phyloP scores from a whole-genome alignment of 2,888 invertebrate species.

The Chaetoderma sp. region DNA sequence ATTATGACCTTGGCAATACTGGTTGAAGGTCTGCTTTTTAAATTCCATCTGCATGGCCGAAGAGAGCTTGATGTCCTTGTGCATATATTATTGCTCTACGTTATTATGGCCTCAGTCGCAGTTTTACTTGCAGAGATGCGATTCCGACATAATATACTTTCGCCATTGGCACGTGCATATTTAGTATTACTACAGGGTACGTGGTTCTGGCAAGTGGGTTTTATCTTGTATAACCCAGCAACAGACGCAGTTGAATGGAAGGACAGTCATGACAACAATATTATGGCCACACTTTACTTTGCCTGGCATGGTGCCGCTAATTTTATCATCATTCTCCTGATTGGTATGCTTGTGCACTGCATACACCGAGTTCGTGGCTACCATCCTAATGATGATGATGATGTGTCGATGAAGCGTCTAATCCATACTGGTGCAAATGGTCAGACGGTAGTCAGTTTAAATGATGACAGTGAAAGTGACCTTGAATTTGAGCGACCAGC shows the following conservation, averaged over 20 bases:
- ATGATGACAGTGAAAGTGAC: conserved; percentile 53
- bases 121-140: conserved; percentile 66
- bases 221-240: conserved; percentile 71
- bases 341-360: conserved; percentile 48
- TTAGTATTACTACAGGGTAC: conserved; percentile 72
- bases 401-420: conserved; percentile 48
- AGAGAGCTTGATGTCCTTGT: conserved; percentile 64
- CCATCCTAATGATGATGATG: conserved; percentile 35
- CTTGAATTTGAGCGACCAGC: conserved; percentile 49
- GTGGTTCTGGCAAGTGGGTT: conserved; percentile 72
- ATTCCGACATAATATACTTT: conserved; percentile 63
- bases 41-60: conserved; percentile 71
- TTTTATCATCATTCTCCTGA: conserved; percentile 51
- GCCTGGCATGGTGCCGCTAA: conserved; percentile 61
- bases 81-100: conserved; percentile 71
- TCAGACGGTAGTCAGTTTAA: conserved; percentile 47
- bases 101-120: conserved; percentile 62
- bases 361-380: conserved; percentile 37
- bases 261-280: conserved; percentile 68
- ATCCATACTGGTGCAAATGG: conserved; percentile 51
- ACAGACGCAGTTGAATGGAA: conserved; percentile 63
- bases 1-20: conserved; percentile 67
- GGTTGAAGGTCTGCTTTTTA: conserved; percentile 71
- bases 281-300: conserved; percentile 70
- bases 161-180: conserved; percentile 66